Percentiles rank a stretch among this genome's conserved stretches.
These are phyloP conservation scores for Macrosoma leucophasiata DNA, from an alignment of 2,888 invertebrate species.

Conservation along the genomic window DNA sequence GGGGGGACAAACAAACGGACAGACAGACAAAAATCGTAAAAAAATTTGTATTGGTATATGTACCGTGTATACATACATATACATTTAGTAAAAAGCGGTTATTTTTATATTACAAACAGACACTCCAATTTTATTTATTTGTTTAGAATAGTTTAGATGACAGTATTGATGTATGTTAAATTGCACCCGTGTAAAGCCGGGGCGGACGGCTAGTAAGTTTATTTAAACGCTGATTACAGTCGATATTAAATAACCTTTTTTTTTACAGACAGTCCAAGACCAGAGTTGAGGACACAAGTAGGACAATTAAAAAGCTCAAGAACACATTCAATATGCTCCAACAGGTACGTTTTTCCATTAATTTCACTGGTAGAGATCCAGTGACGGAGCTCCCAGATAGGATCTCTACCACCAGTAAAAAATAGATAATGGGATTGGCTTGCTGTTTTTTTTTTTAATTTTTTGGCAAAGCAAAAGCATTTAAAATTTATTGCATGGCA, in stretches of 20 bases:
- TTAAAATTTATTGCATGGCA: not conserved
- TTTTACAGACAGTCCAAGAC: constrained; percentile 54
- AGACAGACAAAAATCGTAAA: too few relatives aligned
- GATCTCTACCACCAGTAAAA: not conserved
- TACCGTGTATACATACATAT: too few relatives aligned
- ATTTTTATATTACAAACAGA: too few relatives aligned
- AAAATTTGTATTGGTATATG: too few relatives aligned
- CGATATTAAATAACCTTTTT: not conserved
- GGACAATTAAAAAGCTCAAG: constrained; percentile 46
- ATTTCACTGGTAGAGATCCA: not conserved
- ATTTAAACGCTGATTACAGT: not conserved
- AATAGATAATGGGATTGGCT: too few relatives aligned
- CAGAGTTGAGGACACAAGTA: constrained; percentile 45
- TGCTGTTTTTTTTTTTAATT: not conserved
- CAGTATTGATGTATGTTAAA: too few relatives aligned
- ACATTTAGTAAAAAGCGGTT: too few relatives aligned
- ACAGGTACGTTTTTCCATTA: constrained; percentile 37
- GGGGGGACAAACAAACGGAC: too few relatives aligned
- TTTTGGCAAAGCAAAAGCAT: not conserved
- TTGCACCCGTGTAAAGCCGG: too few relatives aligned
- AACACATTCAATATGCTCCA: constrained; percentile 49
- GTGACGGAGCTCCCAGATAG: not conserved
- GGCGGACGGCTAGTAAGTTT: too few relatives aligned
- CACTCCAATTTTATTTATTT: too few relatives aligned
- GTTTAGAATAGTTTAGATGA: too few relatives aligned